phyloP scores from a whole-genome alignment of 2,797 vertebrate species.

The Tragelaphus oryx region DNA sequence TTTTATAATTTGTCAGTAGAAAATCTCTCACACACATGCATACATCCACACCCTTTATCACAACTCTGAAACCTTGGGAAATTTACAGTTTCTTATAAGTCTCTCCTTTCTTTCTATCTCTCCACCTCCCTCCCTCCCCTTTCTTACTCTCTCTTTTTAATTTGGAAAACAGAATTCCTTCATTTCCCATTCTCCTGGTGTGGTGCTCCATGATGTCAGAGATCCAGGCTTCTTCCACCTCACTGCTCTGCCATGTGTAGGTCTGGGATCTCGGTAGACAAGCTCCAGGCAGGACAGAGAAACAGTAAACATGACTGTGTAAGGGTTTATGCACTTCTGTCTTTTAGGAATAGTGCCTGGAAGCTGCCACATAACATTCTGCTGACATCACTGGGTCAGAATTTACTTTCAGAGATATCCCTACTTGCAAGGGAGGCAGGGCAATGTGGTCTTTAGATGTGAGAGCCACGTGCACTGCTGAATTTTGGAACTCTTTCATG shows the following conservation, averaged over 20 bases:
- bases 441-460: not conserved
- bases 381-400: not conserved
- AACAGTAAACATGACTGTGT: not conserved
- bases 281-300: not conserved
- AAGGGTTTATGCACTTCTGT: not conserved
- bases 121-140: not conserved
- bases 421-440: not conserved
- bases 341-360: not conserved
- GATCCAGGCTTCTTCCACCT: not conserved
- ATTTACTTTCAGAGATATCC: not conserved
- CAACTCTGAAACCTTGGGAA: not conserved
- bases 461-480: not conserved
- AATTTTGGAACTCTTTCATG: not conserved
- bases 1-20: conserved; percentile 7
- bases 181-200: not conserved
- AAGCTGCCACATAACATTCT: not conserved
- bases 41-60: not conserved
- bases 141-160: not conserved
- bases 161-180: not conserved
- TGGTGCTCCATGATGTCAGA: not conserved
- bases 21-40: not conserved
- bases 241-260: not conserved
- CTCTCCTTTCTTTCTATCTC: not conserved
- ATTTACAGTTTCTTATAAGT: not conserved
- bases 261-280: not conserved